Conservation (phyloP, 2,797 vertebrate species). For the Distichodus sexfasciatus region DNA sequence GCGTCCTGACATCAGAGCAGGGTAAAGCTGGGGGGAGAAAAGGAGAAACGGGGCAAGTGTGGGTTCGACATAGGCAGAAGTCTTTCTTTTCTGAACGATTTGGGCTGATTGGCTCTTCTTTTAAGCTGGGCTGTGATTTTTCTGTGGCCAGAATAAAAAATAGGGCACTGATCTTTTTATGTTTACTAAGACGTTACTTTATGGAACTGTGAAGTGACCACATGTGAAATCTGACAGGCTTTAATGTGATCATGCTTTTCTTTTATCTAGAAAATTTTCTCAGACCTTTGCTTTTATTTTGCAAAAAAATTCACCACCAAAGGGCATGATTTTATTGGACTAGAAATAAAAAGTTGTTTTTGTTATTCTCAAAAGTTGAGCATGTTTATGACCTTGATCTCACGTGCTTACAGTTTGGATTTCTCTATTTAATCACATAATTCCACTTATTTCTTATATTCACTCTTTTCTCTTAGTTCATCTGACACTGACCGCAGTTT, state of each 20-base stretch:
- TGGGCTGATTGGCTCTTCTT: conserved; percentile 48
- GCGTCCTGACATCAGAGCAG: conserved; percentile 46
- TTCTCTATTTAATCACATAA: background rate
- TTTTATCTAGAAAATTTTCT: background rate
- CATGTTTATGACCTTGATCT: background rate
- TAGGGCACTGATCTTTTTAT: conserved; percentile 34
- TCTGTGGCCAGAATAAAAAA: conserved; percentile 47
- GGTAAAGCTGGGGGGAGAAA: conserved; percentile 26
- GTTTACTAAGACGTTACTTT: background rate
- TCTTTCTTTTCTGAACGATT: conserved; percentile 44
- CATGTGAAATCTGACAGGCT: conserved; percentile 36
- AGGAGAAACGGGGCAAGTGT: conserved; percentile 27
- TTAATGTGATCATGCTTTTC: background rate
- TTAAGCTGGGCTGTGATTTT: conserved; percentile 47
- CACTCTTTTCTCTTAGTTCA: background rate
- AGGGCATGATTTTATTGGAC: too few relatives aligned
- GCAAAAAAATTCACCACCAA: background rate
- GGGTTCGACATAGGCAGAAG: conserved; percentile 38
- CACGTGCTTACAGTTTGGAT: too few relatives aligned
- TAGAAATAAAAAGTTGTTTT: too few relatives aligned
- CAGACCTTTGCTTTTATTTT: background rate
- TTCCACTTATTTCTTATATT: background rate
- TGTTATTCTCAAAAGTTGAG: background rate
- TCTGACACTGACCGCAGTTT: background rate
- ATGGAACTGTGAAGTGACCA: conserved; percentile 14